Base-by-base conservation (phyloP, 2,888 invertebrate genomes). In the Dasysyrphus albostriatus region DNA sequence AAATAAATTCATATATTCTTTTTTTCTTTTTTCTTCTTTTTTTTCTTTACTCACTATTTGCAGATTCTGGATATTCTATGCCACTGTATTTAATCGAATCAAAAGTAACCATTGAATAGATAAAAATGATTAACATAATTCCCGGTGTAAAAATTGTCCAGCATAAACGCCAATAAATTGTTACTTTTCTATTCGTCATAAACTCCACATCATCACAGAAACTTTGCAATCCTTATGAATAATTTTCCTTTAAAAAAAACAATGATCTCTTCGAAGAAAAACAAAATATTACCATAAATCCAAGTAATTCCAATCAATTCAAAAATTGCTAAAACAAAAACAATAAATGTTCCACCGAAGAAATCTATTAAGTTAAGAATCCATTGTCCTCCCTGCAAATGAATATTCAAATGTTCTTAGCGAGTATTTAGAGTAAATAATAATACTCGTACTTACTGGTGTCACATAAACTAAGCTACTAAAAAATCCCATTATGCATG, bases 101-200 rank as follows among this genome's bases (percentile, higher is more conserved):
- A 76, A 94, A 94, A 0, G 94, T 94, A 0, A 92, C 90, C 67
- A 96, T 92, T 1, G 96, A 96, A 90, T 96, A 97, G 4, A 96
- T 89, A 88, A 97, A 95, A 56, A 97, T 96, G 1, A 94, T 90
- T 8, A 95, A 92, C 93, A 97, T 95, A 88, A 96, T 93, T 0
- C 94, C 90, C 0, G 97, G 97, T 8, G 96, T 96, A 67, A 96
- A 93, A 49, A 96, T 75, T 0, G 94, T 94, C 97, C 97, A 97
- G 88, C 96, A 96, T 29, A 95, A 79, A 69, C 96, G 94, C 97
- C 97, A 97, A 91, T 96, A 97, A n/a, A 95, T 88, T 0, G 95
- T 94, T 0, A 91, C 95, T 90, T 94, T 94, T 16, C 93, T 93
- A 32, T 95, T 94, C 88, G 96, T 92, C 97, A 97, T 97, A 91